Base-by-base conservation (phyloP, 2,888 invertebrate species). In the Megamerina dolium region DNA sequence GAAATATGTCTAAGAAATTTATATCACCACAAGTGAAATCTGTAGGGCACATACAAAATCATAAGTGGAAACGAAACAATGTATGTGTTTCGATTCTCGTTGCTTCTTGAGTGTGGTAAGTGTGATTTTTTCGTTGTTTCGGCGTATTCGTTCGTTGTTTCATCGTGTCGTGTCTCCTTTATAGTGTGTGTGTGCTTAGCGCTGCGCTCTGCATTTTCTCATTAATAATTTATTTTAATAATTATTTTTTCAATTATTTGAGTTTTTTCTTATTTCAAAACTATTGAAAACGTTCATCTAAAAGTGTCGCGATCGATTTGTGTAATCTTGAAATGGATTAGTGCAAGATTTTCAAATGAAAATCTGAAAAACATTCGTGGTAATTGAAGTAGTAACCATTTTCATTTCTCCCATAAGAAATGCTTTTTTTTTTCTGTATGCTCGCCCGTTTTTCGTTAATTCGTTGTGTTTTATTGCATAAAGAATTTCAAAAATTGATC, bases 211-310 rank as follows among this genome's bases (percentile, higher is more conserved):
- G 58, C 60, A 54, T 65, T 66, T 64, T 53, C n/a, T 63, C 54
- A 59, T 62, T 62, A 62, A 62, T 61, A 57, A 55, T 64, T 62
- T 60, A 18, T 58, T 61, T 59, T 57, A 54, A 54, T 54, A 60
- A 55, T 55, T 53, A 56, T 60, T 61, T 53, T 45, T 45, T 31
- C 26, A 41, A 46, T 55, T 57, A 55, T 59, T 60, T 57, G 49
- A 45, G 52, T 55, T 45, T 49, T 46, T 46, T 40, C 37, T 43
- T 19, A 45, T 58, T 60, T 47, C n/a, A 50, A 57, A 57, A 52
- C 49, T 53, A 51, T 45, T 20, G 49, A 47, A 57, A 57, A 57
- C 48, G 48, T 54, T 42, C 38, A 23, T 47, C 45, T 42, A 36
- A 50, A 33, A 41, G 34, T 43, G 34, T 46, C 32, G n/a, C n/a